These are phyloP conservation scores for Gallinago stenura DNA, from an alignment of 2,797 vertebrate genomes.

Conservation along the genomic window DNA sequence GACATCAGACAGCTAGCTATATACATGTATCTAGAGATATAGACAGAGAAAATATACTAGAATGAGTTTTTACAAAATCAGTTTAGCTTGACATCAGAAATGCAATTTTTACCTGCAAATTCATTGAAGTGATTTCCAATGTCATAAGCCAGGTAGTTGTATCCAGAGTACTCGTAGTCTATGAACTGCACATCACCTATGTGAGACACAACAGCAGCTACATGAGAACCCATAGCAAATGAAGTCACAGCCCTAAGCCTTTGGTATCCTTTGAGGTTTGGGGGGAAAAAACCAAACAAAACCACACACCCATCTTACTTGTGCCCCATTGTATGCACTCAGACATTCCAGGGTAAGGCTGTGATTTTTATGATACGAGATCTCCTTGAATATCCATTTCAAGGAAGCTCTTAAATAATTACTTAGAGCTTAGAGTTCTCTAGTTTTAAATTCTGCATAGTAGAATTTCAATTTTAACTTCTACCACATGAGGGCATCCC, in stretches of 20 bases:
- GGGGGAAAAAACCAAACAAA: not conserved
- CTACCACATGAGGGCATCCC: slow-evolving; percentile 76
- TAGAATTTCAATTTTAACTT: slow-evolving; percentile 48
- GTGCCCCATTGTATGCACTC: slow-evolving; percentile 59
- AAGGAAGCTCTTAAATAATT: slow-evolving; percentile 35
- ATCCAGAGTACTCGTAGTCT: slow-evolving; percentile 98
- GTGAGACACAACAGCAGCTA: slow-evolving; percentile 81
- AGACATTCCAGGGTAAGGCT: slow-evolving; percentile 64
- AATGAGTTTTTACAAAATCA: not conserved
- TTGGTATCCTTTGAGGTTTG: slow-evolving; percentile 27
- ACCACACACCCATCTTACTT: not conserved
- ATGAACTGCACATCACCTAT: slow-evolving; percentile 96
- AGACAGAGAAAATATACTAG: not conserved
- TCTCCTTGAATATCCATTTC: not conserved
- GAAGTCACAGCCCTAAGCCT: slow-evolving; percentile 31
- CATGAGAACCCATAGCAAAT: slow-evolving; percentile 50
- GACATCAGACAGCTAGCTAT: not conserved
- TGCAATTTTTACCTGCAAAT: slow-evolving; percentile 89
- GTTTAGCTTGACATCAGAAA: not conserved
- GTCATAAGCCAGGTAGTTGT: slow-evolving; percentile 99
- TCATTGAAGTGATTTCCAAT: slow-evolving; percentile 99
- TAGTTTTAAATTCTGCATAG: not conserved
- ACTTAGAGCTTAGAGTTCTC: not conserved
- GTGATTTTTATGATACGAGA: slow-evolving; percentile 49
- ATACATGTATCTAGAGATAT: accelerated